Evolutionary conservation across 2,113 vertebrate species (phyloP).

Genomic region (Pelodiscus sinensis): DNA sequence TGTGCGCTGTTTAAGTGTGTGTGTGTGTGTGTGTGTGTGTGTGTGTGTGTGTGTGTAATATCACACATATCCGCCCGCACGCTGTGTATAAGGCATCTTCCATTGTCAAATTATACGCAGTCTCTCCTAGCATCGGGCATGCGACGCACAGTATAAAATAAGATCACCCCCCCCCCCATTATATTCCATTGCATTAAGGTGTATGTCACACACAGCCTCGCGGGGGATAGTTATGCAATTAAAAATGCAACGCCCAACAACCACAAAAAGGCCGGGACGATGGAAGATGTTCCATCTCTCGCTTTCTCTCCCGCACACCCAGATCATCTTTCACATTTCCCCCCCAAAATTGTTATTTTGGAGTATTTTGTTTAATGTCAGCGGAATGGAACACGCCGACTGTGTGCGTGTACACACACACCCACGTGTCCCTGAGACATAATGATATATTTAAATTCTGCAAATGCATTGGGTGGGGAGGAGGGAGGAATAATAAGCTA

Average conservation of each 20-base stretch:
- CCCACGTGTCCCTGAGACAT: not conserved
- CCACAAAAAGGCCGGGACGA: not conserved
- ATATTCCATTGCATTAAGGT: not conserved
- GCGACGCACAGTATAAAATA: no score
- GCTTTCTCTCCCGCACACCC: no score
- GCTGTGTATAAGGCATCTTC: no score
- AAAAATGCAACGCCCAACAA: not conserved
- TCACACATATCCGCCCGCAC: not conserved
- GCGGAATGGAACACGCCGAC: not conserved
- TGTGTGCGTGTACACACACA: not conserved
- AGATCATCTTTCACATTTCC: not conserved
- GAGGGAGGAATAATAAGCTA: not conserved
- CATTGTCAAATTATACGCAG: no score
- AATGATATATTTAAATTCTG: not conserved
- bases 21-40: no score
- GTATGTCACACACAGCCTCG: not conserved
- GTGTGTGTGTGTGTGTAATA: not conserved
- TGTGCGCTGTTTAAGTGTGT: not conserved
- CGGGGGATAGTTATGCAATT: not conserved
- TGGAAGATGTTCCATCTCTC: no score
- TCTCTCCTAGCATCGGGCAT: no score
- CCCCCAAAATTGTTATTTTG: not conserved
- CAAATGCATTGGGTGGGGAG: not conserved
- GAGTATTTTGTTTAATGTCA: not conserved
- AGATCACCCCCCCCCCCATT: no score